phyloP scores from a whole-genome alignment of 2,797 vertebrate species.

The Phaenicophaeus curvirostris region DNA sequence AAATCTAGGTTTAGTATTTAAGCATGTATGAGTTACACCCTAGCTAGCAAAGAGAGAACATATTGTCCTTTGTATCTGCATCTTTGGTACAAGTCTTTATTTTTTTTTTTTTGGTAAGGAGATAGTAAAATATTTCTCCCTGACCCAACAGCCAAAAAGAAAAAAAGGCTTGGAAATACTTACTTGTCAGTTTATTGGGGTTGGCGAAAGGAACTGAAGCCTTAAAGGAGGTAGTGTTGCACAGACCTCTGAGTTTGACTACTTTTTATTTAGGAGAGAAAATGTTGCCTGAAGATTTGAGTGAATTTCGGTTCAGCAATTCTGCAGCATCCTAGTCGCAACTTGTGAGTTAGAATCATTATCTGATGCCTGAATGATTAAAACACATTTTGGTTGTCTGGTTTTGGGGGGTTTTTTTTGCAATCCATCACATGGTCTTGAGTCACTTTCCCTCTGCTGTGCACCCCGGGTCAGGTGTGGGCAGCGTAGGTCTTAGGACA shows the following conservation, averaged over 20 bases:
- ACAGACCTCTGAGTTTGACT: background rate
- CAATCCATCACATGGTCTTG: background rate
- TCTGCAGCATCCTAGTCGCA: background rate
- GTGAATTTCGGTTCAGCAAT: background rate
- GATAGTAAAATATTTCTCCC: background rate
- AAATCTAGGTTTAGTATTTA: slow-evolving; percentile 34
- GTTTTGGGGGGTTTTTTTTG: background rate
- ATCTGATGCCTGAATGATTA: background rate
- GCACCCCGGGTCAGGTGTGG: background rate
- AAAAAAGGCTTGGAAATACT: background rate
- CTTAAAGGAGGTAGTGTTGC: background rate
- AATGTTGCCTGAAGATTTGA: background rate
- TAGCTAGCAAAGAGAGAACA: background rate
- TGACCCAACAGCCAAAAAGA: background rate
- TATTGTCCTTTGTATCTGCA: background rate
- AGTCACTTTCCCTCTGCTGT: background rate
- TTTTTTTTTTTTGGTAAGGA: background rate
- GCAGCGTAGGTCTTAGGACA: background rate
- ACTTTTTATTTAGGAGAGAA: background rate
- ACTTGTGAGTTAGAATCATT: background rate
- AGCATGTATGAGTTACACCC: slow-evolving; percentile 19
- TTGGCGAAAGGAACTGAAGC: background rate
- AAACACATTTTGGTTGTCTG: background rate
- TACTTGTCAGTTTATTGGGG: background rate
- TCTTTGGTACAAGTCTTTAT: background rate